phyloP scores from a whole-genome alignment of 2,888 invertebrate genomes.

The Venusia cambrica region DNA sequence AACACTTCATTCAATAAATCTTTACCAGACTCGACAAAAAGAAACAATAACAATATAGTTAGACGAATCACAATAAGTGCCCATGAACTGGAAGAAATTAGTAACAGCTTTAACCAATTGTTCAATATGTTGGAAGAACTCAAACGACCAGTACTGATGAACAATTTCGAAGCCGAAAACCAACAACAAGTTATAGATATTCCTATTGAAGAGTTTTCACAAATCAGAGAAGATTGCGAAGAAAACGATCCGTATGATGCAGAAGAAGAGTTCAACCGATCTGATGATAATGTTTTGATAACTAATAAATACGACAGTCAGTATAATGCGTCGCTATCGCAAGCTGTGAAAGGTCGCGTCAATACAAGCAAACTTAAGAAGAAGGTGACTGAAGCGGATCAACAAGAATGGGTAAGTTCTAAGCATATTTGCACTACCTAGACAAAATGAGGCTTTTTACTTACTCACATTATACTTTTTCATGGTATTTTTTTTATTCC shows the following conservation, averaged over 20 bases:
- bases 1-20: conserved; percentile 38
- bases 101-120: conserved; percentile 41
- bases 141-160: conserved; percentile 30
- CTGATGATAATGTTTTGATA: conserved; percentile 49
- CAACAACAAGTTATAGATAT: conserved; percentile 10
- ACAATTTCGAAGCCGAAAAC: conserved; percentile 4
- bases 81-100: conserved; percentile 43
- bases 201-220: conserved; percentile 1
- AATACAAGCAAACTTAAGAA: conserved; percentile 11
- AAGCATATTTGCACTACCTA: too few species aligned
- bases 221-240: conserved; percentile 16
- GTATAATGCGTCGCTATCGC: conserved; percentile 19
- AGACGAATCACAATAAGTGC: conserved; percentile 33
- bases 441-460: too few species aligned
- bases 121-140: conserved; percentile 46
- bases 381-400: conserved; percentile 3
- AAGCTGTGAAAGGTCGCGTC: conserved; percentile 8
- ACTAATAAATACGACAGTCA: conserved; percentile 45
- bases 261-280: conserved; percentile 41
- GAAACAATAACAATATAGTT: conserved; percentile 28
- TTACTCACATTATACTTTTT: too few species aligned
- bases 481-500: conserved; percentile 32
- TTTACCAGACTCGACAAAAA: conserved; percentile 48
- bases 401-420: conserved; percentile 44
- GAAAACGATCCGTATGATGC: conserved; percentile 21